Conservation (phyloP, 1,140 invertebrate genomes). For the Propsilocerus akamusi region DNA sequence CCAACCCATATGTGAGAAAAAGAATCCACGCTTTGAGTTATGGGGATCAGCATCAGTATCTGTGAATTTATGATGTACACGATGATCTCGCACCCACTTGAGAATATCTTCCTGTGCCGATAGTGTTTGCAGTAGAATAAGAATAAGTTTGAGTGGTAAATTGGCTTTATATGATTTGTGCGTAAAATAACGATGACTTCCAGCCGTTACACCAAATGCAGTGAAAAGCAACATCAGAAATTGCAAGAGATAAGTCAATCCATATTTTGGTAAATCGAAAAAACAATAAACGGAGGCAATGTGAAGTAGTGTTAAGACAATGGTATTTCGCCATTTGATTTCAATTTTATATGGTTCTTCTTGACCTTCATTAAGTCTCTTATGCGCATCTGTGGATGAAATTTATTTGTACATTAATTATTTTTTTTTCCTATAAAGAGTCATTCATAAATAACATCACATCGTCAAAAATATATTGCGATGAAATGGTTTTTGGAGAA, state of each 20-base stretch:
- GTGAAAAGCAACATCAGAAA: background rate
- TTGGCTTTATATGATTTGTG: background rate
- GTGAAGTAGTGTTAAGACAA: background rate
- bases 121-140: background rate
- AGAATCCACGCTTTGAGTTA: conserved; percentile 44
- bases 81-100: conserved; percentile 35
- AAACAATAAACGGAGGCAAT: background rate
- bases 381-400: background rate
- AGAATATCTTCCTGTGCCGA: background rate
- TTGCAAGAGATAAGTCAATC: background rate
- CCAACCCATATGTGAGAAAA: conserved; percentile 50
- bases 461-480: no score
- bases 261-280: background rate
- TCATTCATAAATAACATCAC: no score
- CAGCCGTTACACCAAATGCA: background rate
- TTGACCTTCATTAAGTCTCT: background rate
- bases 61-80: conserved; percentile 44
- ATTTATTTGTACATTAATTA: no score
- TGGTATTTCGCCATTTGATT: background rate
- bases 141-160: background rate
- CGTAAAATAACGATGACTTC: background rate
- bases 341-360: no score
- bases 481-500: no score
- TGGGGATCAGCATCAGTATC: conserved; percentile 48
- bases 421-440: no score